Evolutionary conservation across 2,113 vertebrate species (phyloP).

Genomic region (Colaptes auratus): DNA sequence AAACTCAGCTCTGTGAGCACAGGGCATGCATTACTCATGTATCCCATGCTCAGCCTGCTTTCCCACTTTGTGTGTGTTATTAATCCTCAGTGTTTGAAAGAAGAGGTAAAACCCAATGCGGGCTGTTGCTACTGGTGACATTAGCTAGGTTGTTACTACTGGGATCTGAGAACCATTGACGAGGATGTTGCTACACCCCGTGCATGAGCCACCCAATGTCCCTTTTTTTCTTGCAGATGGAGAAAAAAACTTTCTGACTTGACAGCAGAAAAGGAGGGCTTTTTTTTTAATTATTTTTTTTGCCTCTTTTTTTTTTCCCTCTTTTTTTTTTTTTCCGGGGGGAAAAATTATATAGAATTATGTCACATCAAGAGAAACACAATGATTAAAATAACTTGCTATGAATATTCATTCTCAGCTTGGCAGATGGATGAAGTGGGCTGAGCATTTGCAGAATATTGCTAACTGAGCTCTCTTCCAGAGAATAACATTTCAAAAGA

Average conservation of each 20-base stretch:
- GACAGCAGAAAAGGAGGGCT: constrained; percentile 17
- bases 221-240: constrained; percentile 37
- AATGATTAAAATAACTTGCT: constrained; percentile 77
- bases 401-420: constrained; percentile 77
- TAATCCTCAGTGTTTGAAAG: no score
- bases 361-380: constrained; percentile 73
- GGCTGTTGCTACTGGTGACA: no score
- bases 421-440: constrained; percentile 66
- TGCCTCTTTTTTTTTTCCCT: neutral
- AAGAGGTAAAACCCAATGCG: no score
- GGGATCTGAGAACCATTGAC: neutral
- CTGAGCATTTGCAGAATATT: constrained; percentile 51
- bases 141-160: no score
- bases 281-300: neutral
- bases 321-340: constrained; percentile 29
- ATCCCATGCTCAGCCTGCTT: no score
- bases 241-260: constrained; percentile 56
- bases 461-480: constrained; percentile 64
- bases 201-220: neutral
- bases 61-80: no score
- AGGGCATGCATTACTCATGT: no score
- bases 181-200: neutral
- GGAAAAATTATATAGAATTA: constrained; percentile 76
- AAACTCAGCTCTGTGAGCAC: no score
- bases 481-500: constrained; percentile 69